Percentiles rank a stretch among this genome's conserved stretches.
Evolutionary conservation across 2,797 vertebrate genomes (phyloP).

Genomic region (Delichon dasypus): DNA sequence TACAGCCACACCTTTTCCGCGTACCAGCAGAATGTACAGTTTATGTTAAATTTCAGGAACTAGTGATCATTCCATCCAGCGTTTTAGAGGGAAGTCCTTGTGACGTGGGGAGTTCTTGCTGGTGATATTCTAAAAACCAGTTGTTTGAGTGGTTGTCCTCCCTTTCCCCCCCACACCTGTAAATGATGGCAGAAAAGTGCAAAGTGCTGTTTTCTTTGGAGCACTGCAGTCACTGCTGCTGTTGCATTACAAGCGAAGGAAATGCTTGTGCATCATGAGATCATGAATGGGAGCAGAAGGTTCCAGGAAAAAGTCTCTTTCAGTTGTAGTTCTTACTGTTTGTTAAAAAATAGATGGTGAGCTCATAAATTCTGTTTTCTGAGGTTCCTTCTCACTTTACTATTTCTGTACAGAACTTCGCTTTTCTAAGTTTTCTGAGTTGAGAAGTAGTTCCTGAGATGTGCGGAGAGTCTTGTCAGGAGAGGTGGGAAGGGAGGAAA

Average conservation of each 20-base stretch:
- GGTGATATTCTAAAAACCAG: not conserved
- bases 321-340: not conserved
- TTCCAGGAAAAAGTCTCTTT: not conserved
- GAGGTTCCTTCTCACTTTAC: not conserved
- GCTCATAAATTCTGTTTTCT: not conserved
- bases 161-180: not conserved
- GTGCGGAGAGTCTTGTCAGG: not conserved
- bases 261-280: not conserved
- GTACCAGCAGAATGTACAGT: not conserved
- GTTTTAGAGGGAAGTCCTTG: not conserved
- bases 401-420: not conserved
- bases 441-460: not conserved
- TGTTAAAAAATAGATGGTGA: not conserved
- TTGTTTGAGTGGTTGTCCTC: not conserved
- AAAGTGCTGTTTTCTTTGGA: not conserved
- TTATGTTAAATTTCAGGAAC: not conserved
- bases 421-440: not conserved
- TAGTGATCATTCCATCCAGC: fast-evolving
- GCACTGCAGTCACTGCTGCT: not conserved
- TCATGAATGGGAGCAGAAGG: not conserved
- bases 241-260: not conserved
- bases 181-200: not conserved
- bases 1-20: not conserved
- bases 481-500: not conserved
- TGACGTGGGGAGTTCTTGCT: not conserved